Percentiles rank a stretch among this genome's conserved stretches.
Evolutionary conservation across 1,140 invertebrate genomes (phyloP).

Genomic region (Zophobas morio): DNA sequence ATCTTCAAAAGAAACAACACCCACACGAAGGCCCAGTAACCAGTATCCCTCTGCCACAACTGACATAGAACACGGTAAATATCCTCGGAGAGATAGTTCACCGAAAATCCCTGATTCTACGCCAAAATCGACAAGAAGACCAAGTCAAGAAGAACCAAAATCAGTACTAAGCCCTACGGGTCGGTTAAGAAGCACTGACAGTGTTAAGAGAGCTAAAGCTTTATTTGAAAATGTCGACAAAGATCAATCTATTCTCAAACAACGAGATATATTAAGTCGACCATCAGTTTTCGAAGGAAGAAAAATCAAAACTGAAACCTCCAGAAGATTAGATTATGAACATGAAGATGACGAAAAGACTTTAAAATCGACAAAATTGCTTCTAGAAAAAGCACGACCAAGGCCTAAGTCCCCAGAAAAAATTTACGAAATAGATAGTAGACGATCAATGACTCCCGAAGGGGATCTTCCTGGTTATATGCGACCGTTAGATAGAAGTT

Average conservation of each 20-base stretch:
- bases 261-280: constrained; percentile 69
- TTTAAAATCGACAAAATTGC: constrained; percentile 52
- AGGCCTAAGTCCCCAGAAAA: constrained; percentile 40
- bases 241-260: constrained; percentile 64
- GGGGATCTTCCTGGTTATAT: constrained; percentile 64
- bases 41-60: constrained; percentile 32
- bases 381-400: constrained; percentile 44
- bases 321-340: constrained; percentile 20
- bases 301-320: constrained; percentile 40
- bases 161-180: constrained; percentile 59
- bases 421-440: neutral
- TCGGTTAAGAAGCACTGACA: constrained; percentile 71
- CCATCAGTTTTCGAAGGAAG: constrained; percentile 68
- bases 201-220: constrained; percentile 76
- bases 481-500: constrained; percentile 63
- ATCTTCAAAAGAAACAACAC: constrained; percentile 36
- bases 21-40: constrained; percentile 4
- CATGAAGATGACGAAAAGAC: constrained; percentile 43
- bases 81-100: constrained; percentile 48
- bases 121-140: constrained; percentile 50
- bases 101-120: constrained; percentile 48
- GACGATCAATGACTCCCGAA: constrained; percentile 51
- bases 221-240: constrained; percentile 74
- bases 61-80: constrained; percentile 47
- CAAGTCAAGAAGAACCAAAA: constrained; percentile 57